Conservation (phyloP, 2,888 invertebrate species). For the Tenthredo livida region DNA sequence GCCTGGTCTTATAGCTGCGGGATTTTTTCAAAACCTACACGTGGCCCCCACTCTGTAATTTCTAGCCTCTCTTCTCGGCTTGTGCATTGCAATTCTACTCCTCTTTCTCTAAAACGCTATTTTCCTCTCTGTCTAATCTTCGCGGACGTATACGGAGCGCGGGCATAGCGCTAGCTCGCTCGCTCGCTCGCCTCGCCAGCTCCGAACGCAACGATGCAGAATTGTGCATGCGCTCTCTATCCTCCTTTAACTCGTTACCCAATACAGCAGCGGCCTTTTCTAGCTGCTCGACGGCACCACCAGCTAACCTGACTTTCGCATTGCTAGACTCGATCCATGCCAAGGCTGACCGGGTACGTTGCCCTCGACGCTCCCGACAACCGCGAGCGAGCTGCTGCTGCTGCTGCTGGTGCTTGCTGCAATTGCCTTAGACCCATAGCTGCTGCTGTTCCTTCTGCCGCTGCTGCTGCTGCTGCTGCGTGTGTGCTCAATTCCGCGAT, state of each 20-base stretch:
- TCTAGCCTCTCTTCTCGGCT: conserved; percentile 38
- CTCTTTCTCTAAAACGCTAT: conserved; percentile 50
- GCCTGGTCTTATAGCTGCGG: conserved; percentile 77
- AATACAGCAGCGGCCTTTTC: conserved; percentile 24
- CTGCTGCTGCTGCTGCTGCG: conserved; percentile 63
- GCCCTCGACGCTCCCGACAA: conserved; percentile 73
- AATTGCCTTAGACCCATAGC: conserved; percentile 74
- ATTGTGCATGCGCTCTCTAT: conserved; percentile 37
- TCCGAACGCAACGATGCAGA: conserved; percentile 48
- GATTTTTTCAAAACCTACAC: conserved; percentile 76
- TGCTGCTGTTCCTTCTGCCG: conserved; percentile 57
- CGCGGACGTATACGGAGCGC: conserved; percentile 36
- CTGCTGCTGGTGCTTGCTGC: conserved; percentile 64
- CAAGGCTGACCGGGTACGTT: conserved; percentile 78
- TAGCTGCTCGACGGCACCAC: conserved; percentile 55
- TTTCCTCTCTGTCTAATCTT: conserved; percentile 48
- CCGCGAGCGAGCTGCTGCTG: conserved; percentile 64
- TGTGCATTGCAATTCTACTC: conserved; percentile 28
- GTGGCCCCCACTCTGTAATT: conserved; percentile 66
- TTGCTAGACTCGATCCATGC: conserved; percentile 78
- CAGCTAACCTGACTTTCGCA: conserved; percentile 76
- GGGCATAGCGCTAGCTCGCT: conserved; percentile 51
- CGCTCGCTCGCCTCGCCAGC: conserved; percentile 55
- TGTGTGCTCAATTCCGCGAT: conserved; percentile 72
- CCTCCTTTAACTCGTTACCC: conserved; percentile 13